A percentile compares a stretch with the other conserved stretches of the same genome.
Evolutionary conservation across 1,140 invertebrate species (phyloP).

Genomic region (Tetragonula clypearis): DNA sequence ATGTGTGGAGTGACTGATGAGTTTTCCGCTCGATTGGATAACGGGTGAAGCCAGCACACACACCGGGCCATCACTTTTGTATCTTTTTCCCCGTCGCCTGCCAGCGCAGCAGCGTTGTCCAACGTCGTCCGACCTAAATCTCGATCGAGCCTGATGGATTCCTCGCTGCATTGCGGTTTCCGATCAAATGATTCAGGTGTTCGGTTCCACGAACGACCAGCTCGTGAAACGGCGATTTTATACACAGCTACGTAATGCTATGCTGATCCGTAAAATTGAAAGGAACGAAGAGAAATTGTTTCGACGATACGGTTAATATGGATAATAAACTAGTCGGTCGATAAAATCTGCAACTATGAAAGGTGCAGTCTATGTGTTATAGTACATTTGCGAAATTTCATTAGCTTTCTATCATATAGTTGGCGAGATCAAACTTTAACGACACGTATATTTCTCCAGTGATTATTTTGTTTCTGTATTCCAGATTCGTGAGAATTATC

Average conservation of each 20-base stretch:
- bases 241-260: background rate
- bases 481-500: too few relatives aligned
- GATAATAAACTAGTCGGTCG: background rate
- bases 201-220: background rate
- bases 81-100: slow-evolving; percentile 40
- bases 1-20: slow-evolving; percentile 65
- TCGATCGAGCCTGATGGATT: slow-evolving; percentile 25
- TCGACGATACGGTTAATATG: background rate
- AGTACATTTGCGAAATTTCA: background rate
- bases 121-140: slow-evolving; percentile 59
- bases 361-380: background rate
- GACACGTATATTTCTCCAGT: too few relatives aligned
- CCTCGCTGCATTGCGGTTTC: slow-evolving; percentile 32
- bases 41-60: slow-evolving; percentile 32
- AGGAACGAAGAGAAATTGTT: background rate
- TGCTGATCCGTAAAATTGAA: slow-evolving; percentile 12
- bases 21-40: slow-evolving; percentile 71
- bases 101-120: slow-evolving; percentile 10
- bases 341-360: background rate
- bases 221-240: slow-evolving; percentile 15
- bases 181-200: background rate
- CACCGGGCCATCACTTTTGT: slow-evolving; percentile 49
- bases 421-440: too few relatives aligned
- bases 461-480: too few relatives aligned
- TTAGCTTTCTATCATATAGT: background rate